Base-by-base conservation (phyloP, 2,888 invertebrate species). In the Atherix ibis region DNA sequence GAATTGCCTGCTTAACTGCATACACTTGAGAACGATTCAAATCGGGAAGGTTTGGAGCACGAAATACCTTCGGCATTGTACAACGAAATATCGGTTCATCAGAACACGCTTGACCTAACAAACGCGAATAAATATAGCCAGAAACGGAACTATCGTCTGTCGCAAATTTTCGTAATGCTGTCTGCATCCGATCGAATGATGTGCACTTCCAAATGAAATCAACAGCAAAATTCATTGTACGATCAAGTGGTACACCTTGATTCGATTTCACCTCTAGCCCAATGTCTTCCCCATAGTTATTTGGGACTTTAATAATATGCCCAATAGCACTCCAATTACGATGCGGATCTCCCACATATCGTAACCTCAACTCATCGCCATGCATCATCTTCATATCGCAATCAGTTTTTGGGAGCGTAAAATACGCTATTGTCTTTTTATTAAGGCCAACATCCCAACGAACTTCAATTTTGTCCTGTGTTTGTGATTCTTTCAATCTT, bases 191-290 rank as follows among this genome's bases (percentile, higher is more conserved):
- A 62, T 95, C 95, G 60, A 97, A 97, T 17, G 91, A 91, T 2
- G 95, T 97, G 44, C 94, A 91, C 60, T 97, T 97, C 97, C 95
- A 97, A 32, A 97, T 95, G 59, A 95, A 98, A 62, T 99, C 97
- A 4, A 97, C 91, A 0, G 91, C 88, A 62, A 95, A 99, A 63
- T 91, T 92, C 45, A 87, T 85, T 31, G 83, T 83, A 59, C 88
- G 88, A 47, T 95, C 94, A 0, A 82, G 78, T 0, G 97, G 97
- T 0, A 94, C 91, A 15, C 87, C 89, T 2, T 80, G 76, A 45
- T 82, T 85, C 45, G 80, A 81, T 54, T 95, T 95, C 52, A 98
- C 63, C 55, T 98, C 98, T 24, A 98, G 77, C 0, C 95, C 97
- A 12, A 99, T 88, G 58, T 98, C 98, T 53, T 99, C 98, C 4